Evolutionary conservation across 2,113 vertebrate species (phyloP), one percentile per base, ranked within the genome.

Genomic region (Microtus ochrogaster): DNA sequence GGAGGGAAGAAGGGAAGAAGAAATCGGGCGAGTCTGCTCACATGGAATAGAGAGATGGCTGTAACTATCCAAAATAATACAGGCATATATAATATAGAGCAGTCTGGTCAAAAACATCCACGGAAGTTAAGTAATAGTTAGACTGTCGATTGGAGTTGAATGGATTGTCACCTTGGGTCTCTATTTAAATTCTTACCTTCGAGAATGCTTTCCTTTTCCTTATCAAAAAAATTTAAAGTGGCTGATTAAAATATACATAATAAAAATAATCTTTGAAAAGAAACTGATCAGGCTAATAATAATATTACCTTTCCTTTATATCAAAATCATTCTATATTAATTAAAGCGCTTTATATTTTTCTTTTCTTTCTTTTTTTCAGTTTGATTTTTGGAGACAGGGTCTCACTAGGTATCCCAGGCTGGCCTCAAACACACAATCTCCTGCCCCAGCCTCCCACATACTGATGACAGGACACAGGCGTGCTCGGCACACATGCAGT

Each of bases 171-270:
- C 52, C n/a, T 66, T 41, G 21, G 39, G 58, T 65, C 28, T 63
- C 39, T 36, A 93, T 33, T 92, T 28, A 76, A 66, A 41, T 92
- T 22, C 63, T 65, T 39, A 86, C 39, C 90, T 82, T 95, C 14
- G 79, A 47, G 91, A 65, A 47, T 49, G 33, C 2, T 41, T 92
- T 79, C 44, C 58, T 11, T 49, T 74, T 17, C 9, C 13, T 87
- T 87, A 74, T 77, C 58, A 95, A 92, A 63, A 55, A 90, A 82
- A 58, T 90, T 70, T 87, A 58, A 91, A 14, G 44, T 33, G 1
- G 17, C 22, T 79, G 36, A 21, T 44, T 82, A 76, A 82, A 30
- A 82, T 76, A 7, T 76, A 36, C 7, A 28, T 17, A 58, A 30
- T 76, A 82, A 91, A 94, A 61, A 0, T 68, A 68, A 55, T 39